A percentile compares a stretch with the other conserved stretches of the same genome.
phyloP scores from a whole-genome alignment of 2,113 vertebrate species.

The Gadus chalcogrammus region DNA sequence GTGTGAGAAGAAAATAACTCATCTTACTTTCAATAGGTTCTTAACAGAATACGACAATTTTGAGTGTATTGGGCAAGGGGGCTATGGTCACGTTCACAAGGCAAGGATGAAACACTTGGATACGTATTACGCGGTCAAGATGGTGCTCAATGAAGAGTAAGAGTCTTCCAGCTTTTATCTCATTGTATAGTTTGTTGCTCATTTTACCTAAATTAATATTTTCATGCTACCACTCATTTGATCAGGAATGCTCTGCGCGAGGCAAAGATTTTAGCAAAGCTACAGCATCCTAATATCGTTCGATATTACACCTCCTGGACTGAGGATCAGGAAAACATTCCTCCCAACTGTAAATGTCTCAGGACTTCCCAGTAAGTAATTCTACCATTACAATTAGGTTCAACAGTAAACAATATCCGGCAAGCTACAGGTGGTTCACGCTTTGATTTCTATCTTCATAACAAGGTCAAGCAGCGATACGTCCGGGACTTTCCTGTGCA shows the following conservation, averaged over 20 bases:
- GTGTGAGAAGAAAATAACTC: not conserved
- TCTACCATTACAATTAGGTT: too few relatives aligned
- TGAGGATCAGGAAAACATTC: conserved; percentile 46
- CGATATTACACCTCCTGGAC: conserved; percentile 67
- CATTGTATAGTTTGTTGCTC: too few relatives aligned
- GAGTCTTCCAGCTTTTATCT: conserved; percentile 33
- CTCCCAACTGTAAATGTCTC: conserved; percentile 28
- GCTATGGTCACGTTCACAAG: conserved; percentile 67
- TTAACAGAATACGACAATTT: conserved; percentile 56
- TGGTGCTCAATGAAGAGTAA: conserved; percentile 54
- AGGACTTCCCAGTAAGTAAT: conserved; percentile 60
- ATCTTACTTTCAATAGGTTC: conserved; percentile 52
- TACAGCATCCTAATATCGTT: conserved; percentile 69
- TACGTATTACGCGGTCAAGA: conserved; percentile 64
- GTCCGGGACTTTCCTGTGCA: conserved; percentile 56
- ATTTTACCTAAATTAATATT: not conserved
- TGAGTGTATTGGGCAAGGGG: conserved; percentile 51
- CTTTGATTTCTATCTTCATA: not conserved
- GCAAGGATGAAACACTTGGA: conserved; percentile 49
- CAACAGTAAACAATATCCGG: too few relatives aligned
- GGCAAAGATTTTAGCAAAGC: conserved; percentile 47
- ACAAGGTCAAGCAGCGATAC: conserved; percentile 43
- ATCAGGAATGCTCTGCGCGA: conserved; percentile 66
- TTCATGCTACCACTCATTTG: not conserved
- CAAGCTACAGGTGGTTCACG: too few relatives aligned